Evolutionary conservation across 1,140 invertebrate species (phyloP).

Genomic region (Atopsyche davidsoni): DNA sequence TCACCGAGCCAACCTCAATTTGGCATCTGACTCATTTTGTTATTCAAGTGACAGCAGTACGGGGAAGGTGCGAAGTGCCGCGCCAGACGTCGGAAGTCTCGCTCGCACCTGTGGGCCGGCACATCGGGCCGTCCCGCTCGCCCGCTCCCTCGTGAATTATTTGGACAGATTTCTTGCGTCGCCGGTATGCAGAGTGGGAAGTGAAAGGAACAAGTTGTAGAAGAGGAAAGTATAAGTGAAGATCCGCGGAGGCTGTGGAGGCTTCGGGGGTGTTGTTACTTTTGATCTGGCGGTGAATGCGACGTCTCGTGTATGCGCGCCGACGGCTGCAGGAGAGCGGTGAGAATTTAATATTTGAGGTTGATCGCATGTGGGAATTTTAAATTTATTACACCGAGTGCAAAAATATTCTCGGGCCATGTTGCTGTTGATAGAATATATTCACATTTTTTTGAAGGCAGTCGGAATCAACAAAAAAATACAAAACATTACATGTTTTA

Average conservation of each 20-base stretch:
- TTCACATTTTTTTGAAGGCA: too few relatives aligned
- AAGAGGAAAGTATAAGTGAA: too few relatives aligned
- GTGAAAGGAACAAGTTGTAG: too few relatives aligned
- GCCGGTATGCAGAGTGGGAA: too few relatives aligned
- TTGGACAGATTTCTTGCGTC: slow-evolving; percentile 26
- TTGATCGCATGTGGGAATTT: too few relatives aligned
- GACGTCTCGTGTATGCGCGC: slow-evolving; percentile 1
- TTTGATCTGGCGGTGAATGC: slow-evolving; percentile 12
- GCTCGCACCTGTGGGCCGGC: background rate
- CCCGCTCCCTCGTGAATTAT: slow-evolving; percentile 28
- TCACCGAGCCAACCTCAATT: slow-evolving; percentile 28
- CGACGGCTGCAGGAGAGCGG: background rate
- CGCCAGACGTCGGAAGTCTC: slow-evolving; percentile 11
- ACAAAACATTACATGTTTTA: background rate
- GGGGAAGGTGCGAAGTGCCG: slow-evolving; percentile 19
- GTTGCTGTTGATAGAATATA: too few relatives aligned
- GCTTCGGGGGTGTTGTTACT: slow-evolving; percentile 10
- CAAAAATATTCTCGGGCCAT: too few relatives aligned
- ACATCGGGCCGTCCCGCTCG: slow-evolving; percentile 6
- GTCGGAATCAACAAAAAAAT: background rate
- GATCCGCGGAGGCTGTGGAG: slow-evolving; percentile 6
- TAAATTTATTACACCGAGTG: too few relatives aligned
- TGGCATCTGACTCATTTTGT: slow-evolving; percentile 25
- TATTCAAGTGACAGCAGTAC: slow-evolving; percentile 30
- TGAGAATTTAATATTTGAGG: slow-evolving; percentile 1